Evolutionary conservation across 2,888 invertebrate species (phyloP), one percentile per base, ranked within the genome.

Genomic region (Phalangium opilio): DNA sequence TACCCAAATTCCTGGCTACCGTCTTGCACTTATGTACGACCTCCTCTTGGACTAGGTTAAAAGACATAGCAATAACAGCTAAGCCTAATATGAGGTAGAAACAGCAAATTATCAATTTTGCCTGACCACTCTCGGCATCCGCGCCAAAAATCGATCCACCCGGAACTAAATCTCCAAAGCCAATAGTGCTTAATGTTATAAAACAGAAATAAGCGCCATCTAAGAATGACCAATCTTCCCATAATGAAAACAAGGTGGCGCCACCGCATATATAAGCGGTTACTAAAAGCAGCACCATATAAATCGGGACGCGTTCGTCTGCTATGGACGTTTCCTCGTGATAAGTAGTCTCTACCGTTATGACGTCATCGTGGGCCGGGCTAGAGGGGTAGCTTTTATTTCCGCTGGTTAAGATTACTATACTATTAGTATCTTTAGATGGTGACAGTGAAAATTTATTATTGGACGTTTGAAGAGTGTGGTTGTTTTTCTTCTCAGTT

Each of bases 191-290:
- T 55, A 85, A 70, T 2, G 84, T 83, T 55, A 83, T 79, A 66
- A 85, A 85, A 63, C 84, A 83, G 67, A 84, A 83, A 67, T 84
- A 85, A 3, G 80, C 78, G 7, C 82, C 81, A 62, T 85, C 83
- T 40, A 83, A 71, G 63, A 82, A 78, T 50, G 77, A 77, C 81
- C 83, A 83, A 59, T 79, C 78, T 62, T 81, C 81, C 75, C 81
- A 80, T n/a, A 78, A 72, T 15, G 81, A 78, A 67, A 84, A 83
- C 50, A 80, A 74, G 21, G 76, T 75, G 0, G 84, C 83, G 1
- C 85, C 85, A 10, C 79, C 68, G 58, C 78, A 77, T 53, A 85
- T 74, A 67, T 85, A 85, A 39, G 75, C 74, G 43, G 77, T 69
- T 40, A 84, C 75, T 44, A 84, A 74, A 53, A 77, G 70, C 34